phyloP scores from a whole-genome alignment of 2,113 vertebrate genomes.

The Phycodurus eques region DNA sequence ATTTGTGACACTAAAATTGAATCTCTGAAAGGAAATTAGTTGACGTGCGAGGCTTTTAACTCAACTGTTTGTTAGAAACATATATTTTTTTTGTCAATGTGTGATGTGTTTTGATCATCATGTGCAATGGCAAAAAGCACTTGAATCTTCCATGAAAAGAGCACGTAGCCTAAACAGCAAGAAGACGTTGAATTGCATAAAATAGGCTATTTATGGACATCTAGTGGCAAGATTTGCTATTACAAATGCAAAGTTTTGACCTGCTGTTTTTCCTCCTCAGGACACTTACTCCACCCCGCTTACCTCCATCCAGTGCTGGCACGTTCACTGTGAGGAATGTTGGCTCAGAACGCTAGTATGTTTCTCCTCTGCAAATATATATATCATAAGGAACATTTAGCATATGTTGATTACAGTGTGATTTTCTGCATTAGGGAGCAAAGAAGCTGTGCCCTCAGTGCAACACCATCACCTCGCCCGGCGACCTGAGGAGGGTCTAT shows the following conservation, averaged over 20 bases:
- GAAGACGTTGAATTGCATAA: not conserved
- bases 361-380: not conserved
- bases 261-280: constrained; percentile 43
- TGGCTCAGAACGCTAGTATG: constrained; percentile 80
- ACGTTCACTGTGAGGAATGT: constrained; percentile 82
- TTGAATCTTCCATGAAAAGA: not conserved
- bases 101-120: no score
- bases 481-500: constrained; percentile 79
- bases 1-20: not conserved
- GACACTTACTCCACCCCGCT: constrained; percentile 77
- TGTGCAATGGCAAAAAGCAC: not conserved
- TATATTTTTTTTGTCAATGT: no score
- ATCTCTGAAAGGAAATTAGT: not conserved
- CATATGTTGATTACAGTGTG: not conserved
- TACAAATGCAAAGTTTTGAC: constrained; percentile 14
- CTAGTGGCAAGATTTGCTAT: constrained; percentile 51
- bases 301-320: constrained; percentile 83
- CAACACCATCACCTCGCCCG: constrained; percentile 80
- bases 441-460: constrained; percentile 83
- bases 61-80: no score
- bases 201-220: constrained; percentile 41
- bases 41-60: not conserved
- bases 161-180: not conserved
- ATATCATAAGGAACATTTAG: not conserved
- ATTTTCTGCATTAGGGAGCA: constrained; percentile 65